Evolutionary conservation across 2,797 vertebrate genomes (phyloP).

Genomic region (Coracias cyanogaster): DNA sequence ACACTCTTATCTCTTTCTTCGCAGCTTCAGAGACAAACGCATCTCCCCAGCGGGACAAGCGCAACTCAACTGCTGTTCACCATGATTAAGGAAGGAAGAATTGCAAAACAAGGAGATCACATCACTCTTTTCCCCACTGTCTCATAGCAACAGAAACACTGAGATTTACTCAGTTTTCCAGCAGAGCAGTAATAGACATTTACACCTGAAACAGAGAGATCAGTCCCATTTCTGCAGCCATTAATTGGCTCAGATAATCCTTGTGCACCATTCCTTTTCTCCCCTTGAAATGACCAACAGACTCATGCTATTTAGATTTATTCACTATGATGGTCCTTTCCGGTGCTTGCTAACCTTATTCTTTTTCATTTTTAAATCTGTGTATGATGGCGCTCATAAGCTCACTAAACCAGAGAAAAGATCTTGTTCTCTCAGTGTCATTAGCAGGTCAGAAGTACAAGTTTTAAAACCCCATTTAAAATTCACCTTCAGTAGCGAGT

Average conservation of each 20-base stretch:
- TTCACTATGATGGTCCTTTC: not conserved
- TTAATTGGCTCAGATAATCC: not conserved
- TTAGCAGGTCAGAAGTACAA: conserved; percentile 5
- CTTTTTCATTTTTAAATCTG: not conserved
- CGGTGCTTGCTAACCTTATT: not conserved
- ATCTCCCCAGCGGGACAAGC: not conserved
- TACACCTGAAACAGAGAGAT: not conserved
- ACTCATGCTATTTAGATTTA: not conserved
- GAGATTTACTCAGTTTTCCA: not conserved
- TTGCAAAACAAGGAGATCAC: conserved; percentile 8
- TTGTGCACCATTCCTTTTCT: not conserved
- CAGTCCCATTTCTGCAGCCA: not conserved
- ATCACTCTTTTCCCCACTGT: not conserved
- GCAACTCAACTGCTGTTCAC: conserved; percentile 12
- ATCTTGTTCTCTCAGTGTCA: not conserved
- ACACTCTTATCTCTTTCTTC: not conserved
- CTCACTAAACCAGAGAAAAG: not conserved
- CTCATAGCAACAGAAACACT: conserved; percentile 36
- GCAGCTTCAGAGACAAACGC: not conserved
- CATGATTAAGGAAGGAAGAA: not conserved
- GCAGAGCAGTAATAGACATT: not conserved
- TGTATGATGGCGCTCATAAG: not conserved
- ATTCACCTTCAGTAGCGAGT: conserved; percentile 18
- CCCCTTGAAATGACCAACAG: not conserved
- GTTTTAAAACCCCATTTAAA: not conserved